Percentiles rank a stretch among this genome's conserved stretches.
phyloP scores from a whole-genome alignment of 2,888 invertebrate genomes.

The Ornithoptera priamus region DNA sequence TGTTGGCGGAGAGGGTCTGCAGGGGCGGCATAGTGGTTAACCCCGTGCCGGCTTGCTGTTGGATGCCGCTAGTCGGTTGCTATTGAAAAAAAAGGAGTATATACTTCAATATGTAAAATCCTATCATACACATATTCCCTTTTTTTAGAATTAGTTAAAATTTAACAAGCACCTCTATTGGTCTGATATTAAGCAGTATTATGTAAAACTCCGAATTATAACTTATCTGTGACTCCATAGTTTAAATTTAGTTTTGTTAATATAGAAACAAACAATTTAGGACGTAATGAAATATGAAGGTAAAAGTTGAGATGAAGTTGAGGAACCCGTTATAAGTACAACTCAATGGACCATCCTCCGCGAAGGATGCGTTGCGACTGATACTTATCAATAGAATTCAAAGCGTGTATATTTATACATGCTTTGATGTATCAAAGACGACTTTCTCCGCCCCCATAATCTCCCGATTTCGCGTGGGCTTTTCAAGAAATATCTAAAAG shows the following conservation, averaged over 20 bases:
- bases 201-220: too few species aligned
- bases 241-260: too few species aligned
- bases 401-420: not conserved
- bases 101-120: too few species aligned
- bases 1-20: slow-evolving; percentile 72
- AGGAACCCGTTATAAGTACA: too few species aligned
- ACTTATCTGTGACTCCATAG: too few species aligned
- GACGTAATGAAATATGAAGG: too few species aligned
- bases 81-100: slow-evolving; percentile 47
- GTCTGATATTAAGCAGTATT: too few species aligned
- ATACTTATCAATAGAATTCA: not conserved
- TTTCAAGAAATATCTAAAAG: not conserved
- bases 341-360: not conserved
- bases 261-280: too few species aligned
- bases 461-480: not conserved
- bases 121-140: too few species aligned
- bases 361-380: not conserved
- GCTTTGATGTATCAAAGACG: not conserved
- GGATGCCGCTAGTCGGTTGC: slow-evolving; percentile 50
- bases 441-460: not conserved
- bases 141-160: too few species aligned
- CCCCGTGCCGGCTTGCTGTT: slow-evolving; percentile 76
- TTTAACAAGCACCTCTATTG: too few species aligned
- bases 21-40: slow-evolving; percentile 89
- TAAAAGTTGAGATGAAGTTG: too few species aligned